Evolutionary conservation across 2,113 vertebrate species (phyloP).

Genomic region (Neolamprologus falcicula): DNA sequence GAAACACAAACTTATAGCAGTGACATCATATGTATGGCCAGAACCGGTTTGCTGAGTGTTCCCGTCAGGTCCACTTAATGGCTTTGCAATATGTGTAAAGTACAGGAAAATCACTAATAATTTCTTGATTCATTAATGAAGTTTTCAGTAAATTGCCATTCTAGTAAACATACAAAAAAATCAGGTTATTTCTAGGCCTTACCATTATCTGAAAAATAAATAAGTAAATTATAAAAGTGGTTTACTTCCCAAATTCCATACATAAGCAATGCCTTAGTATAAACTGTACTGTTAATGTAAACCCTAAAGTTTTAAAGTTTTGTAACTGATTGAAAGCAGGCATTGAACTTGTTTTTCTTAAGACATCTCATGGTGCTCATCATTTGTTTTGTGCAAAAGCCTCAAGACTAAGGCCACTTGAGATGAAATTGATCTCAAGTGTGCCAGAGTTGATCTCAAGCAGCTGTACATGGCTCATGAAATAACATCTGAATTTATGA

Average conservation of each 20-base stretch:
- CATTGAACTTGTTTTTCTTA: neutral
- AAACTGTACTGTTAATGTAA: neutral
- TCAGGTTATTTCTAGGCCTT: neutral
- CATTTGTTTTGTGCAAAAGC: neutral
- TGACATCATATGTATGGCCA: neutral
- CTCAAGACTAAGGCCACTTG: neutral
- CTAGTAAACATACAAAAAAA: neutral
- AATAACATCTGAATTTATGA: neutral
- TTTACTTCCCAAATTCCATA: neutral
- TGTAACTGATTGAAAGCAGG: neutral
- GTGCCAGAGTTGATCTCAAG: neutral
- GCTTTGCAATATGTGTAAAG: neutral
- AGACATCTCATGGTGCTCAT: neutral
- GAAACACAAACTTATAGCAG: neutral
- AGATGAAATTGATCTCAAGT: neutral
- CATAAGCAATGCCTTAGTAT: neutral
- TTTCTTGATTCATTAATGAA: neutral
- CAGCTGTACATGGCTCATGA: neutral
- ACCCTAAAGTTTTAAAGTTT: neutral
- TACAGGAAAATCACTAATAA: neutral
- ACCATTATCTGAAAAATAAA: neutral
- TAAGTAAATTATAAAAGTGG: neutral
- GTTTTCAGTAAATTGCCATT: neutral
- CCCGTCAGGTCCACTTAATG: neutral
- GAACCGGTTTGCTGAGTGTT: neutral